Conservation (phyloP, 2,113 vertebrate genomes). For the Speoplatyrhinus poulsoni region DNA sequence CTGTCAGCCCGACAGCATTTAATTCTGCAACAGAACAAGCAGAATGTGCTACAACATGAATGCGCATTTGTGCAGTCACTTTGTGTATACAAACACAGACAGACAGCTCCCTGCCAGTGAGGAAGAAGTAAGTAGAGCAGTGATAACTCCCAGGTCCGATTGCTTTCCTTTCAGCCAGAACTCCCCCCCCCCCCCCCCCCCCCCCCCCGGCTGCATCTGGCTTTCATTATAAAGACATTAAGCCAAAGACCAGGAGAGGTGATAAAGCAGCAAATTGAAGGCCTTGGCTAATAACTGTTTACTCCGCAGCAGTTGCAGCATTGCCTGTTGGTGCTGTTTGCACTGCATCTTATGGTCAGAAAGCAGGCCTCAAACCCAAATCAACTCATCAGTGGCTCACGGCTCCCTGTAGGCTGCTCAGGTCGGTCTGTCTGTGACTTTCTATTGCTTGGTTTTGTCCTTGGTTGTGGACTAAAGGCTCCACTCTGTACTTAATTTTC, state of each 20-base stretch:
- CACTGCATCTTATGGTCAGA: slow-evolving; percentile 34
- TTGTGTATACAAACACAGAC: slow-evolving; percentile 4
- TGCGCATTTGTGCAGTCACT: slow-evolving; percentile 3
- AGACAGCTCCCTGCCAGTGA: slow-evolving; percentile 14
- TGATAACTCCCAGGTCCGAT: slow-evolving; percentile 34
- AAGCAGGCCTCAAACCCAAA: slow-evolving; percentile 13
- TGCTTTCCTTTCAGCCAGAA: slow-evolving; percentile 38
- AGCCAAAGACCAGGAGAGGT: slow-evolving; percentile 55
- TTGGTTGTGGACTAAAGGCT: slow-evolving; percentile 14
- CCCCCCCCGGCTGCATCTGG: slow-evolving; percentile 46
- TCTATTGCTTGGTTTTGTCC: slow-evolving; percentile 4
- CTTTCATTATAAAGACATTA: slow-evolving; percentile 56
- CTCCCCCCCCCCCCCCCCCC: slow-evolving; percentile 10
- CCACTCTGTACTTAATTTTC: slow-evolving; percentile 8
- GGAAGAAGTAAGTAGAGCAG: slow-evolving; percentile 23
- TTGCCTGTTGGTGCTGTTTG: slow-evolving; percentile 37
- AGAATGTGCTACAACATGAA: not conserved
- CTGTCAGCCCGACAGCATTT: no score
- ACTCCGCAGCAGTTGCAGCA: slow-evolving; percentile 43
- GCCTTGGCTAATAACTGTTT: slow-evolving; percentile 63
- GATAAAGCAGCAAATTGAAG: slow-evolving; percentile 65
- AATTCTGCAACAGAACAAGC: no score
- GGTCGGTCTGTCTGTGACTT: not conserved
- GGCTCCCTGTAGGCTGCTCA: not conserved
- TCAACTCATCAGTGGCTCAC: slow-evolving; percentile 19